A percentile compares a stretch with the other conserved stretches of the same genome.
phyloP scores from a whole-genome alignment of 2,888 invertebrate genomes.

The Galeruca laticollis region DNA sequence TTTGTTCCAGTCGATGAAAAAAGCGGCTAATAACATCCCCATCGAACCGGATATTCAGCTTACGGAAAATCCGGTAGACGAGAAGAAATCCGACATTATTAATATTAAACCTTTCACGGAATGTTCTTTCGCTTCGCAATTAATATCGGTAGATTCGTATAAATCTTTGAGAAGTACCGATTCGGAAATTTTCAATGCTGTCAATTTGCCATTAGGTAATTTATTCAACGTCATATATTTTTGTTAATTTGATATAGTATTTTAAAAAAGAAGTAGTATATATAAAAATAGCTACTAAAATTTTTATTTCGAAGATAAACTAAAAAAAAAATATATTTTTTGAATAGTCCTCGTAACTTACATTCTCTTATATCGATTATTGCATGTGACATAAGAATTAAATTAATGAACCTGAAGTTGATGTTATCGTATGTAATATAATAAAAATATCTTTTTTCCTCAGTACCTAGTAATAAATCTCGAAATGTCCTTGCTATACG shows the following conservation, averaged over 20 bases:
- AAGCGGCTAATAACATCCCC: constrained; percentile 44
- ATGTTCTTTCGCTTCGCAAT: constrained; percentile 48
- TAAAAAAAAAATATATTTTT: no score
- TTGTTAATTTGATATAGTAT: no score
- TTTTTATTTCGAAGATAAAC: no score
- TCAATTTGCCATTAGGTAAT: constrained; percentile 39
- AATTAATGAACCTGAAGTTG: no score
- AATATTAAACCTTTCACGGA: constrained; percentile 52
- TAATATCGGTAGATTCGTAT: constrained; percentile 48
- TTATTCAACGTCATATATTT: no score
- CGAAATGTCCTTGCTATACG: constrained; percentile 26
- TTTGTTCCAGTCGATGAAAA: constrained; percentile 39
- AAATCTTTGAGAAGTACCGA: constrained; percentile 48
- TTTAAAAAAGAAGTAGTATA: no score
- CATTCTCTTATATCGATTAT: no score
- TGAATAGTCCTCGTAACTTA: no score
- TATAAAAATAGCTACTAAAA: no score
- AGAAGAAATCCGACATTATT: constrained; percentile 49
- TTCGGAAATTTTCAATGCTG: constrained; percentile 48
- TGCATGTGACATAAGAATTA: no score
- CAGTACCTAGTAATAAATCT: constrained; percentile 27
- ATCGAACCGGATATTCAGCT: constrained; percentile 48
- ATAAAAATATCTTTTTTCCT: neutral
- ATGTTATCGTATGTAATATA: no score
- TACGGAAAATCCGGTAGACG: constrained; percentile 41